Percentiles rank a stretch among this genome's conserved stretches.
Conservation (phyloP, 2,113 vertebrate species). For the Junco hyemalis region DNA sequence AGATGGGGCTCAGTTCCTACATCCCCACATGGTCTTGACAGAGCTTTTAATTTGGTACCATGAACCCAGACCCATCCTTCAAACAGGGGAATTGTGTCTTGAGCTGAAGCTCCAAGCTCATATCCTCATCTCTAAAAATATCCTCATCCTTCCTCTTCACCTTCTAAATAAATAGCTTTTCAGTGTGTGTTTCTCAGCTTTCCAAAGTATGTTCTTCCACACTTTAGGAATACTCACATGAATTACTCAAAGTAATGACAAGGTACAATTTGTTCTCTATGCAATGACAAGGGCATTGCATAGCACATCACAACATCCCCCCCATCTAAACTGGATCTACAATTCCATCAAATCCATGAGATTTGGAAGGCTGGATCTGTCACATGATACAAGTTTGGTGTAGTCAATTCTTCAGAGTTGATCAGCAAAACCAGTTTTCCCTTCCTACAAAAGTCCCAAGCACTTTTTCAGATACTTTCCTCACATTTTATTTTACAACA, state of each 20-base stretch:
- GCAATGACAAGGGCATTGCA: not conserved
- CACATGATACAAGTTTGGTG: not conserved
- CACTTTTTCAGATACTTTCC: not conserved
- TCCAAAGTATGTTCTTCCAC: not conserved
- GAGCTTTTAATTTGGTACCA: not conserved
- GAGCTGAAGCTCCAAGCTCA: not conserved
- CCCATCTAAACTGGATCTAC: not conserved
- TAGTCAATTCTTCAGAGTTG: accelerated
- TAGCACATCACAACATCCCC: accelerated
- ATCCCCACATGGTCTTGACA: not conserved
- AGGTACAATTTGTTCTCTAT: not conserved
- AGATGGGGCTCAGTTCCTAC: not conserved
- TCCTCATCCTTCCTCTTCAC: not conserved
- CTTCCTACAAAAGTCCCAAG: not conserved
- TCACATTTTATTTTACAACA: not conserved
- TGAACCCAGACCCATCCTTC: not conserved
- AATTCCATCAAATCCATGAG: not conserved
- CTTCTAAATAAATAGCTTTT: not conserved
- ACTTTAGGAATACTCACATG: not conserved
- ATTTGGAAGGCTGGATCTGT: not conserved
- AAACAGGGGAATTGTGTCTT: not conserved
- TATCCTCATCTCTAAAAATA: not conserved
- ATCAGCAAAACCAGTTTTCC: not conserved
- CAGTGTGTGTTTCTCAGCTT: not conserved
- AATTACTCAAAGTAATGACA: not conserved